Evolutionary conservation across 2,113 vertebrate genomes (phyloP).

Genomic region (Corvus hawaiiensis): DNA sequence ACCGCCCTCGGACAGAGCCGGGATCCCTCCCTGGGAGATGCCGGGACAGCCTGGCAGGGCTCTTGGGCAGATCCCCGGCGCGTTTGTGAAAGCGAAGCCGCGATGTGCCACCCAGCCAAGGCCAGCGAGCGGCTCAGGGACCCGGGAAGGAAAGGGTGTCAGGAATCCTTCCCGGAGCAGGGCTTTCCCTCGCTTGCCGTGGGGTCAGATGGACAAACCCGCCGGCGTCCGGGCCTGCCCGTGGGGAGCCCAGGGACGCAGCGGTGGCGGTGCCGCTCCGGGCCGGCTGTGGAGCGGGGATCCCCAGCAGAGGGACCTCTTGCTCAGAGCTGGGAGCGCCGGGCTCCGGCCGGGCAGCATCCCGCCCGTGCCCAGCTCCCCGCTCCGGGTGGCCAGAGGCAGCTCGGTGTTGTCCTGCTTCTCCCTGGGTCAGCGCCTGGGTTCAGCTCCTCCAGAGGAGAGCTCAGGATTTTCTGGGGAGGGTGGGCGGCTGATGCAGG

Average conservation of each 20-base stretch:
- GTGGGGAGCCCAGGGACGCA: fast-evolving
- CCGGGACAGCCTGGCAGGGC: not conserved
- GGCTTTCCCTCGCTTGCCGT: not conserved
- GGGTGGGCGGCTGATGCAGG: not conserved
- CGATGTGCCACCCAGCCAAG: not conserved
- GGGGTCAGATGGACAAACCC: fast-evolving
- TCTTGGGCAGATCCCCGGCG: fast-evolving
- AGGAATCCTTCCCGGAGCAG: not conserved
- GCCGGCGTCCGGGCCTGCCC: fast-evolving
- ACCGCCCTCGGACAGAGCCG: fast-evolving
- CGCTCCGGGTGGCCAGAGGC: fast-evolving
- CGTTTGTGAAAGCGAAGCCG: not conserved
- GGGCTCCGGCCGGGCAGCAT: not conserved
- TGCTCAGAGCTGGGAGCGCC: not conserved
- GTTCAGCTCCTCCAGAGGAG: not conserved
- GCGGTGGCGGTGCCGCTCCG: not conserved
- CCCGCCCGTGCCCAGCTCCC: not conserved
- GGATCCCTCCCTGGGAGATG: fast-evolving
- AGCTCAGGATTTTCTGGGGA: not conserved
- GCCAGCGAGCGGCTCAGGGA: not conserved
- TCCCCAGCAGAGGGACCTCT: constrained; percentile 59
- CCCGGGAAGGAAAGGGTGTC: fast-evolving
- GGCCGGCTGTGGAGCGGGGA: not conserved
- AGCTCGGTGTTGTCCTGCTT: not conserved
- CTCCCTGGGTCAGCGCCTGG: not conserved